phyloP scores from a whole-genome alignment of 2,113 vertebrate genomes.

The Nothoprocta perdicaria region DNA sequence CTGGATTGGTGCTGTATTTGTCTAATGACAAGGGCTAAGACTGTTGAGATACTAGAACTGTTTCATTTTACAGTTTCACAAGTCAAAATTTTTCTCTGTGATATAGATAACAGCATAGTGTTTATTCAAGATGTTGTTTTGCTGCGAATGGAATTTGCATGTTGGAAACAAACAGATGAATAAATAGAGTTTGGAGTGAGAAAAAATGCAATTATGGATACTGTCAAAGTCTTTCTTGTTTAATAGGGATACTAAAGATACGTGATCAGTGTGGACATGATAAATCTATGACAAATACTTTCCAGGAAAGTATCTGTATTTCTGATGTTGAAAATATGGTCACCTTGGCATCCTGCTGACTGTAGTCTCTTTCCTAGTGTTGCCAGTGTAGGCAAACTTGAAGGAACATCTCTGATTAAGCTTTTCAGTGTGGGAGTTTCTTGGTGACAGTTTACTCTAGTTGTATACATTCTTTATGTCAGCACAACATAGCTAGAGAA shows the following conservation, averaged over 20 bases:
- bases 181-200: not conserved
- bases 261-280: not conserved
- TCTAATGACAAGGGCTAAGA: constrained; percentile 1
- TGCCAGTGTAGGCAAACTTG: not conserved
- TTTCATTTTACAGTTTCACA: not conserved
- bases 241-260: not conserved
- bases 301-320: not conserved
- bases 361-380: not conserved
- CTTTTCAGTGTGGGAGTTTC: not conserved
- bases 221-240: not conserved
- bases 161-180: not conserved
- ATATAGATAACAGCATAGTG: not conserved
- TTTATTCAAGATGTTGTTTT: not conserved
- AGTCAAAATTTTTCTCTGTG: not conserved
- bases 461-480: not conserved
- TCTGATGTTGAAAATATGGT: not conserved
- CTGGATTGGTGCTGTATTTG: not conserved
- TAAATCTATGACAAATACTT: not conserved
- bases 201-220: not conserved
- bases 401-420: not conserved
- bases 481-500: not conserved
- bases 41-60: not conserved
- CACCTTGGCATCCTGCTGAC: not conserved
- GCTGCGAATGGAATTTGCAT: not conserved
- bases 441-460: not conserved